Evolutionary conservation across 1,140 invertebrate genomes (phyloP).

Genomic region (Triops cancriformis): DNA sequence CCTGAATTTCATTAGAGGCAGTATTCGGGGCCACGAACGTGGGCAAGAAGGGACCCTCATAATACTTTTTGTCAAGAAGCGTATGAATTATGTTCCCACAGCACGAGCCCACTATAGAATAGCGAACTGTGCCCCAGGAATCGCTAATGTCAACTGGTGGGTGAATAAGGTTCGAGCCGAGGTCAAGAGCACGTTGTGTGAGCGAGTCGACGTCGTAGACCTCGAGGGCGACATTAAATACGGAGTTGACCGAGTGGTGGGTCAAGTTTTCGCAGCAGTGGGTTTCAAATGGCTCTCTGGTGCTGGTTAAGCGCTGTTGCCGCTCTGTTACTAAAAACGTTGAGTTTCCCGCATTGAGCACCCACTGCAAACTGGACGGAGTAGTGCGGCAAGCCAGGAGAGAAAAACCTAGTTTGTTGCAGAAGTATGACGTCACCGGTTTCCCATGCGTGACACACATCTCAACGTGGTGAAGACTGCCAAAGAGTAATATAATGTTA

Average conservation of each 20-base stretch:
- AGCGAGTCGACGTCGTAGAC: constrained; percentile 39
- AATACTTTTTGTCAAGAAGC: constrained; percentile 40
- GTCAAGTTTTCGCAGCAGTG: background rate
- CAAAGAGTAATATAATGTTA: background rate
- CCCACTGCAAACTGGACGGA: constrained; percentile 36
- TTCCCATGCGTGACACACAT: constrained; percentile 39
- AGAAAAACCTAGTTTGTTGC: constrained; percentile 38
- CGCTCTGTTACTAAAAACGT: constrained; percentile 40
- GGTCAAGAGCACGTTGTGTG: constrained; percentile 33
- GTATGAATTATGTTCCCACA: constrained; percentile 46
- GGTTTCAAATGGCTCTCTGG: background rate
- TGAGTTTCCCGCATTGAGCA: constrained; percentile 37
- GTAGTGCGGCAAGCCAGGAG: constrained; percentile 36
- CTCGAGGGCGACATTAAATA: constrained; percentile 45
- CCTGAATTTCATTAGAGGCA: background rate
- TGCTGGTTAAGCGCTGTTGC: constrained; percentile 19
- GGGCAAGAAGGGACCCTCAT: constrained; percentile 42
- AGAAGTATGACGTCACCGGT: constrained; percentile 33
- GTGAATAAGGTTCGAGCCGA: constrained; percentile 35
- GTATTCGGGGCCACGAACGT: constrained; percentile 35
- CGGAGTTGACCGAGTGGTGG: constrained; percentile 38
- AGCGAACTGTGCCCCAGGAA: constrained; percentile 37
- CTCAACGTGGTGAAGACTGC: constrained; percentile 43
- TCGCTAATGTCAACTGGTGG: constrained; percentile 34
- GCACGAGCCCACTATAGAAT: constrained; percentile 43